Evolutionary conservation across 1,140 invertebrate genomes (phyloP).

Genomic region (Papilio aristodemus): DNA sequence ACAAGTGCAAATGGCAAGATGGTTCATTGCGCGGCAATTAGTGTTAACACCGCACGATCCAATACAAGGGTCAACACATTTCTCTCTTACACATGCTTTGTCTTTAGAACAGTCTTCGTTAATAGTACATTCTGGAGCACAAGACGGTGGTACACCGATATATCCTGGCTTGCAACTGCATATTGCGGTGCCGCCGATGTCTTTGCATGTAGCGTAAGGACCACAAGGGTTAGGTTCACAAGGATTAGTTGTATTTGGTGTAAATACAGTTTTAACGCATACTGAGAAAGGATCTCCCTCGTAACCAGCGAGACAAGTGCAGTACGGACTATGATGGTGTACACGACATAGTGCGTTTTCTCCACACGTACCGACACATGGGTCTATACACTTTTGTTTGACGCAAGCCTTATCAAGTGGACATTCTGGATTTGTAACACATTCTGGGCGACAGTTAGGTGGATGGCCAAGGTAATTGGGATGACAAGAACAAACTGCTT

Average conservation of each 20-base stretch:
- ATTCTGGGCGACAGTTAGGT: constrained; percentile 87
- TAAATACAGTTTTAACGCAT: constrained; percentile 73
- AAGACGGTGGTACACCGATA: constrained; percentile 83
- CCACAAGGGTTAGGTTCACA: constrained; percentile 85
- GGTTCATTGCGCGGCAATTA: constrained; percentile 82
- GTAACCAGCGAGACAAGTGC: constrained; percentile 82
- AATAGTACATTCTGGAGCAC: constrained; percentile 85
- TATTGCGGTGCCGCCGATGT: constrained; percentile 79
- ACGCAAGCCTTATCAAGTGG: constrained; percentile 83
- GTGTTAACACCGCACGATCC: constrained; percentile 85
- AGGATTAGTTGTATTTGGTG: constrained; percentile 69
- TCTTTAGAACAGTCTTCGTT: constrained; percentile 85
- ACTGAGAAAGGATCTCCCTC: constrained; percentile 85
- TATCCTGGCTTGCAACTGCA: constrained; percentile 84
- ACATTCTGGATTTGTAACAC: constrained; percentile 86
- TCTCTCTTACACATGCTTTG: constrained; percentile 84
- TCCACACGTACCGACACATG: constrained; percentile 86
- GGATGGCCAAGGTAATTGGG: constrained; percentile 86
- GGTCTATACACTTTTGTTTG: constrained; percentile 84
- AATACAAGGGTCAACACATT: constrained; percentile 85
- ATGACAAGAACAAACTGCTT: constrained; percentile 85
- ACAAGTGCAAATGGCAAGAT: constrained; percentile 84
- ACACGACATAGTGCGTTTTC: constrained; percentile 87
- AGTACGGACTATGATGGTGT: constrained; percentile 84
- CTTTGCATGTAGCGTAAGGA: constrained; percentile 82